A percentile compares a stretch with the other conserved stretches of the same genome.
phyloP scores from a whole-genome alignment of 2,797 vertebrate genomes.

The Darevskia mixta region DNA sequence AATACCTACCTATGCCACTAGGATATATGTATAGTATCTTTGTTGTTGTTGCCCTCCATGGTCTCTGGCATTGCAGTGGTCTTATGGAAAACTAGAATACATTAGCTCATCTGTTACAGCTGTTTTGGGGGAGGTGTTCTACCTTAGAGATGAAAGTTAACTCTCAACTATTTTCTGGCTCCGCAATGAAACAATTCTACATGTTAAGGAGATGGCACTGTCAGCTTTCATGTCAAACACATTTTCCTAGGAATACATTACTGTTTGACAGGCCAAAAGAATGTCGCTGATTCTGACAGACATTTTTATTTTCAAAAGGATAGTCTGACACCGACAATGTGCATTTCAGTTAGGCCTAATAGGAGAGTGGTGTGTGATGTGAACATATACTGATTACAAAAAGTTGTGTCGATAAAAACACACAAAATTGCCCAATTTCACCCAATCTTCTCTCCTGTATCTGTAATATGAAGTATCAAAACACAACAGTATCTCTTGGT shows the following conservation, averaged over 20 bases:
- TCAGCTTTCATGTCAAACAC: neutral
- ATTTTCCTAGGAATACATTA: neutral
- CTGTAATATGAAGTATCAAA: neutral
- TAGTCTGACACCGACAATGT: conserved; percentile 28
- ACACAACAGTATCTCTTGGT: neutral
- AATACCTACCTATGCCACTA: neutral
- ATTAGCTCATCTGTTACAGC: neutral
- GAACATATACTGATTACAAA: conserved; percentile 23
- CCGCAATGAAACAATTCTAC: neutral
- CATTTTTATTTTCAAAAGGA: neutral
- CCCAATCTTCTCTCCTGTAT: neutral
- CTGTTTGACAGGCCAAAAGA: neutral
- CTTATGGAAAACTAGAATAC: neutral
- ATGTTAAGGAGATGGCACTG: neutral
- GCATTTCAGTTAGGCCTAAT: conserved; percentile 28
- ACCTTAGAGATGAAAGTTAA: neutral
- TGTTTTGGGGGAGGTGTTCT: neutral
- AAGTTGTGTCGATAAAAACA: neutral
- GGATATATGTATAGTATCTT: neutral
- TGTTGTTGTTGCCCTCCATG: neutral
- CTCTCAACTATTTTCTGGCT: neutral
- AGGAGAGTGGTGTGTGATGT: conserved; percentile 3
- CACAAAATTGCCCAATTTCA: conserved; percentile 19
- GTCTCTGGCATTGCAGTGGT: neutral
- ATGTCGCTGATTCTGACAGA: neutral